These are phyloP conservation scores for Atlantisia rogersi DNA, from an alignment of 2,113 vertebrate species.

Conservation along the genomic window DNA sequence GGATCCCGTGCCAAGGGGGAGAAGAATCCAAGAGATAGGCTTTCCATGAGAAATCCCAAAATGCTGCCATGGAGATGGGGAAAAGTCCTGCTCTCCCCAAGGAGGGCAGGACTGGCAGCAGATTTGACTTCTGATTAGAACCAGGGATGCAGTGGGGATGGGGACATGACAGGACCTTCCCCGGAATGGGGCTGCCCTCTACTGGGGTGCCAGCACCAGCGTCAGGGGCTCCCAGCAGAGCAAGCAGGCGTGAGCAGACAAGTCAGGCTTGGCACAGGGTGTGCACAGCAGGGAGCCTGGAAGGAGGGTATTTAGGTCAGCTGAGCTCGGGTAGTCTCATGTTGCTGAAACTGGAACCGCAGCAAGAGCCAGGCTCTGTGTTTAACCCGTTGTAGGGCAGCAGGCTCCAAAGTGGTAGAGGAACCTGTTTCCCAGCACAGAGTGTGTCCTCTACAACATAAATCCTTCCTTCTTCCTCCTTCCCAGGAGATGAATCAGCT, in stretches of 20 bases:
- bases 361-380: not conserved
- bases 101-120: not conserved
- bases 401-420: not conserved
- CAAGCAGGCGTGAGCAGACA: not conserved
- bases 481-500: not conserved
- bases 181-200: slow-evolving; percentile 46
- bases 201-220: not conserved
- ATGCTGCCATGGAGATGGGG: accelerated
- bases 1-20: not conserved
- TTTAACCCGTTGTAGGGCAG: not conserved
- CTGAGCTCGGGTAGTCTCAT: not conserved
- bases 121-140: not conserved
- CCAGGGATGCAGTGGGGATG: not conserved
- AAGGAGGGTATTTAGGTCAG: slow-evolving; percentile 36
- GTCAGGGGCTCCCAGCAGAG: not conserved
- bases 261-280: not conserved
- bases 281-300: not conserved
- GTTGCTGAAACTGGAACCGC: not conserved
- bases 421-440: not conserved
- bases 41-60: not conserved
- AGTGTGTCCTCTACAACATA: not conserved
- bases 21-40: not conserved
- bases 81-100: not conserved
- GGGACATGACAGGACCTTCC: not conserved
- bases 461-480: not conserved